Conservation (phyloP, 2,797 vertebrate species). For the Scarus forsteni region DNA sequence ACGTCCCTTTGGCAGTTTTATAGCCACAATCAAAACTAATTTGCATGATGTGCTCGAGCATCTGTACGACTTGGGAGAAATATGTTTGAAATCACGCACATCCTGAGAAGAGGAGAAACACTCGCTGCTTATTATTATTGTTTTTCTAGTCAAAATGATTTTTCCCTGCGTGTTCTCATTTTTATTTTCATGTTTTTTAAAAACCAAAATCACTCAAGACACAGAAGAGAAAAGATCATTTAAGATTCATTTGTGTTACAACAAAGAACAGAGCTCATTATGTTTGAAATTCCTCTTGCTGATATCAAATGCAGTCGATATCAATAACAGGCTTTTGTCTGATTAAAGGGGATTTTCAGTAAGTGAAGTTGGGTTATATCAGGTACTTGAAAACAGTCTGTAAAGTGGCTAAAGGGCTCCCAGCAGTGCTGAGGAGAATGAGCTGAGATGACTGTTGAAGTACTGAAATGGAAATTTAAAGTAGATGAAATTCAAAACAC, state of each 20-base stretch:
- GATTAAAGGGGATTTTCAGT: too few species aligned
- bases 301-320: too few species aligned
- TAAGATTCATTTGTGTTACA: too few species aligned
- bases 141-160: slow-evolving; percentile 11
- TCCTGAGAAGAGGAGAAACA: slow-evolving; percentile 9
- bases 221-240: background rate
- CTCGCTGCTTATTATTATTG: slow-evolving; percentile 17
- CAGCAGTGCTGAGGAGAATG: too few species aligned
- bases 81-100: slow-evolving; percentile 47
- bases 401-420: too few species aligned
- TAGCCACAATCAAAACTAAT: slow-evolving; percentile 63
- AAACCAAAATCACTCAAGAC: background rate
- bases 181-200: slow-evolving; percentile 9
- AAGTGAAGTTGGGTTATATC: too few species aligned
- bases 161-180: slow-evolving; percentile 10
- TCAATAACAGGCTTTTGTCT: too few species aligned
- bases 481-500: too few species aligned
- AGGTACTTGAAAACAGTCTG: too few species aligned
- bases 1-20: slow-evolving; percentile 49
- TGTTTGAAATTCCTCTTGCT: too few species aligned
- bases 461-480: too few species aligned
- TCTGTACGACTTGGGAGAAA: slow-evolving; percentile 45
- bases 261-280: background rate
- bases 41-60: slow-evolving; percentile 55
- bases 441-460: too few species aligned